phyloP scores from a whole-genome alignment of 2,888 invertebrate genomes.

The Eledone cirrhosa region DNA sequence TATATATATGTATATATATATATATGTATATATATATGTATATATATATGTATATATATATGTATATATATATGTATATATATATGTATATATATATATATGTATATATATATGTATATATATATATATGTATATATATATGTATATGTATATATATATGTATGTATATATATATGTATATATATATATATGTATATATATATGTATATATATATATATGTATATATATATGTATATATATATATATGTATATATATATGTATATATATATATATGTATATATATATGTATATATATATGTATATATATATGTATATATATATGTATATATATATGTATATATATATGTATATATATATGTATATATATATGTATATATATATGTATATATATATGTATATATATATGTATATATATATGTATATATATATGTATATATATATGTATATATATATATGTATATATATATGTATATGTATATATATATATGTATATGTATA shows the following conservation, averaged over 20 bases:
- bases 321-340: neutral
- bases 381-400: neutral
- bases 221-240: conserved; percentile 14
- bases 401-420: conserved; percentile 1
- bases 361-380: neutral
- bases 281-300: neutral
- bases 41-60: neutral
- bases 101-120: neutral
- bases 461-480: neutral
- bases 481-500: neutral
- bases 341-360: neutral
- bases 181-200: neutral
- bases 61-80: neutral
- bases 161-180: neutral
- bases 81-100: neutral
- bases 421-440: conserved; percentile 1
- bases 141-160: neutral
- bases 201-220: conserved; percentile 10
- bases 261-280: neutral
- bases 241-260: neutral
- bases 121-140: neutral
- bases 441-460: neutral
- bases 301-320: neutral
- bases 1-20: neutral
- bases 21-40: conserved; percentile 11